A percentile compares a stretch with the other conserved stretches of the same genome.
Conservation (phyloP, 2,888 invertebrate species). For the Eilema depressum region DNA sequence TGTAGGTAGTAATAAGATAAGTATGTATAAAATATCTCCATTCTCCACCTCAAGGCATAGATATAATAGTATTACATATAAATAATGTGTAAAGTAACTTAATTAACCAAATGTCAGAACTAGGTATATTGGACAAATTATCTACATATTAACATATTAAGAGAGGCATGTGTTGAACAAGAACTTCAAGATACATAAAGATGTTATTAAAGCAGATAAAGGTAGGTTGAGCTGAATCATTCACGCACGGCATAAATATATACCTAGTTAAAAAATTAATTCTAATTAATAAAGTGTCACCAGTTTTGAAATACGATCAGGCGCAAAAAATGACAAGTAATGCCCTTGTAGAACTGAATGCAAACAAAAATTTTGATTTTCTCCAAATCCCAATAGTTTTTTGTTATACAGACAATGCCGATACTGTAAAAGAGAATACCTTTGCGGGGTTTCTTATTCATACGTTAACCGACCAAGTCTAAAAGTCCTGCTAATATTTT, state of each 20-base stretch:
- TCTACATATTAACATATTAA: no score
- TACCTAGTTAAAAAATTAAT: background rate
- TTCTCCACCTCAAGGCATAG: no score
- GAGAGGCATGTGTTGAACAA: background rate
- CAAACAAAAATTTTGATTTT: slow-evolving; percentile 27
- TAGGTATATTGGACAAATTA: background rate
- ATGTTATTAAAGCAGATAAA: background rate
- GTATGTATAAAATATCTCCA: no score
- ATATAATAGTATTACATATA: no score
- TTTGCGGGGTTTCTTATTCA: slow-evolving; percentile 42
- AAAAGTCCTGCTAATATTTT: slow-evolving; percentile 26
- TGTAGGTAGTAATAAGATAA: no score
- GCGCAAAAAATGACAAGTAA: background rate
- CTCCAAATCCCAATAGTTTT: slow-evolving; percentile 30
- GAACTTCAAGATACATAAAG: background rate
- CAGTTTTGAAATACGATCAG: background rate
- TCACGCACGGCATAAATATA: background rate
- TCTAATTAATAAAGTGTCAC: background rate
- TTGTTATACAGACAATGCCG: slow-evolving; percentile 26
- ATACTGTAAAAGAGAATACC: slow-evolving; percentile 31
- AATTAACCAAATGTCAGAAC: no score
- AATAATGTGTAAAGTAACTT: no score
- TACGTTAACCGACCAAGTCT: slow-evolving; percentile 41
- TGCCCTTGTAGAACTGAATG: slow-evolving; percentile 8
- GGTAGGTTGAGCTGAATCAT: background rate